These are phyloP conservation scores for Micropoecilia bifurca DNA, from an alignment of 2,797 vertebrate species.

Conservation along the genomic window DNA sequence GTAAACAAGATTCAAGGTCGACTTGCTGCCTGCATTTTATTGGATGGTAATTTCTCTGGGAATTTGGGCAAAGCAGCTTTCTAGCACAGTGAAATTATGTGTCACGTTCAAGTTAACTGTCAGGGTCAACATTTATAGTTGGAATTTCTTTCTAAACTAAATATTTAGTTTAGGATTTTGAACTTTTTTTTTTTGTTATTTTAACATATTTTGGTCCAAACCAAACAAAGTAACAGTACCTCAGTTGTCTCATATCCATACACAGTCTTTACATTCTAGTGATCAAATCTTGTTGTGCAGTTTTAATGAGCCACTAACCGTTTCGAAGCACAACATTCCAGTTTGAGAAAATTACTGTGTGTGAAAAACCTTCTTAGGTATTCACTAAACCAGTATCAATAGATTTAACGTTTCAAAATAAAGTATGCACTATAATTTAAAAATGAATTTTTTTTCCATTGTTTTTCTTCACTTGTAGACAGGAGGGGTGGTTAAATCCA, in stretches of 20 bases:
- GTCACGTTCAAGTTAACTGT: background rate
- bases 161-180: background rate
- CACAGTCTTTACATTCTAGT: background rate
- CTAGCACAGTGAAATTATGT: background rate
- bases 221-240: background rate
- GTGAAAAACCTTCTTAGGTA: background rate
- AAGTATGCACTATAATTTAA: background rate
- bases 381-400: too few relatives aligned
- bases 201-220: background rate
- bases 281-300: background rate
- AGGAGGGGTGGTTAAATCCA: background rate
- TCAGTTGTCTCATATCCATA: background rate
- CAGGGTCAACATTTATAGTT: background rate
- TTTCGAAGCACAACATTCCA: background rate
- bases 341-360: background rate
- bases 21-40: slow-evolving; percentile 50
- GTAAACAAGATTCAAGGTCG: slow-evolving; percentile 28
- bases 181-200: background rate
- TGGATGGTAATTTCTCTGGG: slow-evolving; percentile 35
- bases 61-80: slow-evolving; percentile 17
- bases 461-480: background rate
- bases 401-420: background rate
- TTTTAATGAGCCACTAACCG: background rate
- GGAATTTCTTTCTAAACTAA: background rate
- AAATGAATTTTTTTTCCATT: background rate